Conservation (phyloP, 2,888 invertebrate genomes). For the Eurois occulta region DNA sequence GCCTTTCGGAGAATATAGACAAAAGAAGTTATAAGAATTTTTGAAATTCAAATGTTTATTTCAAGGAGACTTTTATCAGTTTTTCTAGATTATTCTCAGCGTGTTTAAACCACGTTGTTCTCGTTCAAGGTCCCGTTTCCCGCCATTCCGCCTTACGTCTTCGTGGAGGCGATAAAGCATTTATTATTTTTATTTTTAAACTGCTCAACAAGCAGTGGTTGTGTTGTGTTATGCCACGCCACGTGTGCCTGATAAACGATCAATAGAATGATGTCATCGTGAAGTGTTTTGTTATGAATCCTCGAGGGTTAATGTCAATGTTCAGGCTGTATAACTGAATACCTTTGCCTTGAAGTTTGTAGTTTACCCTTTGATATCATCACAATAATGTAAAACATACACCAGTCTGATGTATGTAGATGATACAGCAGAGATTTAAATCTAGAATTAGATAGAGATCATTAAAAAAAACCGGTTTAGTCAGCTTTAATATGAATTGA, state of each 20-base stretch:
- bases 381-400: not conserved
- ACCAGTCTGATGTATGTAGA: not conserved
- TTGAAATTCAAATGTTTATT: not conserved
- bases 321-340: conserved; percentile 26
- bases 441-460: conserved; percentile 1
- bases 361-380: not conserved
- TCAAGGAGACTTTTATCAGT: not conserved
- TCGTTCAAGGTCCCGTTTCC: conserved; percentile 39
- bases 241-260: conserved; percentile 52
- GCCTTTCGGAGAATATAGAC: not conserved
- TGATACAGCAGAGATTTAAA: conserved; percentile 24
- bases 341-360: conserved; percentile 19
- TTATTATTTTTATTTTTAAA: conserved; percentile 63
- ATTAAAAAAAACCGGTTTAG: not conserved
- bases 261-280: conserved; percentile 62
- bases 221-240: conserved; percentile 30
- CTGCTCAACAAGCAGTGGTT: conserved; percentile 29
- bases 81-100: not conserved
- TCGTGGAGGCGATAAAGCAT: conserved; percentile 63
- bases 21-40: not conserved
- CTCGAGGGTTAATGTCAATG: conserved; percentile 45
- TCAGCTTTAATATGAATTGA: not conserved
- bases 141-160: conserved; percentile 23
- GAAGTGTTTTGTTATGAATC: conserved; percentile 43
- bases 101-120: conserved; percentile 16